Evolutionary conservation across 1,140 invertebrate species (phyloP).

Genomic region (Eubasilissa regina): DNA sequence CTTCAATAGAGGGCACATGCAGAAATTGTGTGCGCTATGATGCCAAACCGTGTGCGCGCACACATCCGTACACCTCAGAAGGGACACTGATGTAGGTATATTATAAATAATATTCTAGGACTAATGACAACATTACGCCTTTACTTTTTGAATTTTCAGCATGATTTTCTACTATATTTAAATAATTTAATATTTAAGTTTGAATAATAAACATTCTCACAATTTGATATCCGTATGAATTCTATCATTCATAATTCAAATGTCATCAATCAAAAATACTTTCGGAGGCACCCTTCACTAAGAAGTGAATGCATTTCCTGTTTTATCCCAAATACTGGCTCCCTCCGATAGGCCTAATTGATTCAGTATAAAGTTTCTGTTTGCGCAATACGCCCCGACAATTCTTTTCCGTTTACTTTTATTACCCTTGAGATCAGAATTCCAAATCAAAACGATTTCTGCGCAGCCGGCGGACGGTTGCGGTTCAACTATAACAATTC

Average conservation of each 20-base stretch:
- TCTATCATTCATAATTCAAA: slow-evolving; percentile 18
- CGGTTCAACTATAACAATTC: neutral
- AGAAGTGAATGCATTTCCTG: slow-evolving; percentile 33
- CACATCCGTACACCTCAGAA: too few species aligned
- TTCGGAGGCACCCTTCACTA: slow-evolving; percentile 11
- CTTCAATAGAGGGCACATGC: too few species aligned
- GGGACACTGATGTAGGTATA: too few species aligned
- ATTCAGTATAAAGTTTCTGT: slow-evolving; percentile 49
- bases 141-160: too few species aligned
- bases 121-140: too few species aligned
- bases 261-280: slow-evolving; percentile 34
- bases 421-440: slow-evolving; percentile 17
- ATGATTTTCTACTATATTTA: too few species aligned
- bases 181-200: too few species aligned
- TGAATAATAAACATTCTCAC: neutral
- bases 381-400: slow-evolving; percentile 29
- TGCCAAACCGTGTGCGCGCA: too few species aligned
- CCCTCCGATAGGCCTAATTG: slow-evolving; percentile 41
- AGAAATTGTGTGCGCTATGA: too few species aligned
- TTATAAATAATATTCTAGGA: too few species aligned
- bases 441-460: neutral
- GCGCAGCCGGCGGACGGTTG: neutral
- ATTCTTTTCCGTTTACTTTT: slow-evolving; percentile 37
- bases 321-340: slow-evolving; percentile 8
- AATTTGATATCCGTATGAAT: neutral